These are phyloP conservation scores for Neodon shergylaensis DNA, from an alignment of 2,113 vertebrate genomes.

Conservation along the genomic window DNA sequence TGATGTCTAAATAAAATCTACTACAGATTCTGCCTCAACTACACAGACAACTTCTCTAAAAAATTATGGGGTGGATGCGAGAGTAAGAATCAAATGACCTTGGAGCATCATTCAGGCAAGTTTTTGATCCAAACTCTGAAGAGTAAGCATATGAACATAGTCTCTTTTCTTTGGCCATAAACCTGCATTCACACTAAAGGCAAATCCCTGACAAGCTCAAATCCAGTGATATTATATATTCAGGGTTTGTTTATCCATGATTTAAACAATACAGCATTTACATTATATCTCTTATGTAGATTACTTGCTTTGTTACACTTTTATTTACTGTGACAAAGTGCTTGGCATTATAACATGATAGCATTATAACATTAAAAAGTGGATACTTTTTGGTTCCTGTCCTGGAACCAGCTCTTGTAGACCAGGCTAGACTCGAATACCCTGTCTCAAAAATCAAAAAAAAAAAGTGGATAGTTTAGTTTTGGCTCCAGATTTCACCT, in stretches of 20 bases:
- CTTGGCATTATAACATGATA: no score
- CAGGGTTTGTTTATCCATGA: background rate
- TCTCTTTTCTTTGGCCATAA: background rate
- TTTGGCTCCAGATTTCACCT: background rate
- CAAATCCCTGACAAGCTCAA: background rate
- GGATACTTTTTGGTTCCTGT: no score
- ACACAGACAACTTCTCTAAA: background rate
- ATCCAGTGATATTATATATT: background rate
- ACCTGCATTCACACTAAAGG: background rate
- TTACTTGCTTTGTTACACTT: background rate
- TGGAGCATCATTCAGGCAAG: background rate
- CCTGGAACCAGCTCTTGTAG: no score
- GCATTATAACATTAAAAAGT: background rate
- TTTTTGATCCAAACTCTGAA: background rate
- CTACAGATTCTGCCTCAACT: background rate
- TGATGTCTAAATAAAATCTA: background rate
- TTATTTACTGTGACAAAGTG: background rate
- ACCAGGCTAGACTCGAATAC: no score
- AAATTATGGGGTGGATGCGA: accelerated
- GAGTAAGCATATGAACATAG: background rate
- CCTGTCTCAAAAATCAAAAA: no score
- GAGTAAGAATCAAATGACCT: background rate
- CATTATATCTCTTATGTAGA: background rate
- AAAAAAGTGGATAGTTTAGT: background rate
- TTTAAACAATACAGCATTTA: background rate